Percentiles rank a stretch among this genome's conserved stretches.
Conservation (phyloP, 2,113 vertebrate genomes). For the Pampusana beccarii region DNA sequence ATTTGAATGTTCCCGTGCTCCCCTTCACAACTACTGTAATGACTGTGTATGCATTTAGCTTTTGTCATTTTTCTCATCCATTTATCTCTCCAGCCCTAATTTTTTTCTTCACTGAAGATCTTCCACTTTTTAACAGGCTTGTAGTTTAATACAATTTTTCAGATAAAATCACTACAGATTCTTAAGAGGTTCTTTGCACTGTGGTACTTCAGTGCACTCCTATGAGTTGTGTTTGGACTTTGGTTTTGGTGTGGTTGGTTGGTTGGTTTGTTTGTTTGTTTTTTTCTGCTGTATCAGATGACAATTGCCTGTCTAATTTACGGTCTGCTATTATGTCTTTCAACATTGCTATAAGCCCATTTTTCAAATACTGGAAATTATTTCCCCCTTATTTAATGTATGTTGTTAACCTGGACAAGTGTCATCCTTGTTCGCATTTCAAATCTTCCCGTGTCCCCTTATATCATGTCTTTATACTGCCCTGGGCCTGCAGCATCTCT, state of each 20-base stretch:
- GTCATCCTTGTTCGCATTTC: constrained; percentile 6
- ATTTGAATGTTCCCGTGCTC: background rate
- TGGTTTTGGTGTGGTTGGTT: background rate
- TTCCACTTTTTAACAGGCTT: background rate
- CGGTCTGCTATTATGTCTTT: background rate
- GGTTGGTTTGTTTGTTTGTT: background rate
- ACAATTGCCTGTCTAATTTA: background rate
- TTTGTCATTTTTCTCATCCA: background rate
- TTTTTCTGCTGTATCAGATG: background rate
- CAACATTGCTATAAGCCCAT: background rate
- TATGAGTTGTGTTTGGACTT: background rate
- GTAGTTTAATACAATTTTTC: background rate
- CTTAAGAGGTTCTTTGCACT: background rate
- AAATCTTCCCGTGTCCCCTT: background rate
- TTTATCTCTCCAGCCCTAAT: background rate
- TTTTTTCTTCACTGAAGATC: background rate
- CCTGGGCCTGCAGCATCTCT: background rate
- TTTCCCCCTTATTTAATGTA: background rate
- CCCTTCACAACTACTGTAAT: background rate
- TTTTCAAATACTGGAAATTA: background rate
- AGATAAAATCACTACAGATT: background rate
- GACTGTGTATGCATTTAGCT: background rate
- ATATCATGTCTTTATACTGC: background rate
- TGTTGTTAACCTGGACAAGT: background rate
- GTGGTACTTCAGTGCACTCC: background rate